A percentile compares a stretch with the other conserved stretches of the same genome.
Conservation (phyloP, 1,140 invertebrate species). For the Papilio dardanus region DNA sequence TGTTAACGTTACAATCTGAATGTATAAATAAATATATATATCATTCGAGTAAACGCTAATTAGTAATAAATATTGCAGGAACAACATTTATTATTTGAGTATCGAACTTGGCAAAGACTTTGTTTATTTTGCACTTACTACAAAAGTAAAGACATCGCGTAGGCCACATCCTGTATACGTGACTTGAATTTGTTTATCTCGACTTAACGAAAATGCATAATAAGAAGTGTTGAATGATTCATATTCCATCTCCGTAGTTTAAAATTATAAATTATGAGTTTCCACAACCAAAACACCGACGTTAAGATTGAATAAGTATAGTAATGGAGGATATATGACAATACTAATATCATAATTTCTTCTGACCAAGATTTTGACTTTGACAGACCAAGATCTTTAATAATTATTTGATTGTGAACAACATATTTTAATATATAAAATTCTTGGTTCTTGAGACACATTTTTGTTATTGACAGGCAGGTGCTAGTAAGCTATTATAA, state of each 20-base stretch:
- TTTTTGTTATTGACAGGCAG: too few species aligned
- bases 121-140: not conserved
- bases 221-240: not conserved
- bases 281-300: too few species aligned
- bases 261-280: too few species aligned
- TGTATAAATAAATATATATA: not conserved
- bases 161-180: constrained; percentile 3
- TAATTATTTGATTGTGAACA: too few species aligned
- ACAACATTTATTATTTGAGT: constrained; percentile 1
- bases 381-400: too few species aligned
- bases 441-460: too few species aligned
- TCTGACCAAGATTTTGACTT: too few species aligned
- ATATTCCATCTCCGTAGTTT: not conserved
- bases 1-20: not conserved
- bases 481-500: too few species aligned
- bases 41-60: constrained; percentile 8
- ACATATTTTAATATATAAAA: too few species aligned
- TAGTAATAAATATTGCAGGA: constrained; percentile 6
- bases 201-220: not conserved
- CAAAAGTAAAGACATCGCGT: not conserved
- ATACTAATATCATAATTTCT: too few species aligned
- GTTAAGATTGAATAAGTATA: too few species aligned
- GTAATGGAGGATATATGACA: too few species aligned
- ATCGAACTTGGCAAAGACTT: not conserved
- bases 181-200: not conserved